phyloP scores from a whole-genome alignment of 2,797 vertebrate genomes.

The Loriculus beryllinus region DNA sequence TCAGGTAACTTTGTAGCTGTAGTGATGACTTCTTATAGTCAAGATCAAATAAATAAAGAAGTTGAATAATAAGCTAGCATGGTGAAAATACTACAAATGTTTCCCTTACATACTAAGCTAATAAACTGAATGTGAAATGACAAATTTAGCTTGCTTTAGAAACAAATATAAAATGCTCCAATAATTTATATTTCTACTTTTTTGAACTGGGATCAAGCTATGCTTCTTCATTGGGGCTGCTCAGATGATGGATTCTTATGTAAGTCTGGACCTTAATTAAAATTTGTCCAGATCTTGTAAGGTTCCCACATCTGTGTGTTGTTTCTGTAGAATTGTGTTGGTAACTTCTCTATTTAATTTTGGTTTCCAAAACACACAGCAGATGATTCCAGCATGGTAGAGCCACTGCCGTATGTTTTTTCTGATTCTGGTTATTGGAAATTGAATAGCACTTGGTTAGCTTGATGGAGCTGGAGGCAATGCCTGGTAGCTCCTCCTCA shows the following conservation, averaged over 20 bases:
- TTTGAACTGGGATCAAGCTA: not conserved
- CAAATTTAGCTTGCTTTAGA: not conserved
- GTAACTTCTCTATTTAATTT: not conserved
- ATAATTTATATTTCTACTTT: not conserved
- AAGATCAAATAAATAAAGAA: not conserved
- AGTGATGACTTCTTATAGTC: not conserved
- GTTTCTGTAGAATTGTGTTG: not conserved
- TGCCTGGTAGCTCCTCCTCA: not conserved
- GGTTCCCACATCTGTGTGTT: not conserved
- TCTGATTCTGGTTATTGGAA: not conserved
- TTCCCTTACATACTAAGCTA: not conserved
- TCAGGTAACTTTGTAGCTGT: not conserved
- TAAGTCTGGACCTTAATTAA: not conserved
- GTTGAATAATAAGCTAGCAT: not conserved
- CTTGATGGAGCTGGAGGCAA: not conserved
- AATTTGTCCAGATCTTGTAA: not conserved
- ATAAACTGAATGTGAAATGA: not conserved
- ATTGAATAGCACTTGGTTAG: not conserved
- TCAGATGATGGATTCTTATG: not conserved
- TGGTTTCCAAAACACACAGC: not conserved
- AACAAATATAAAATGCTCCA: not conserved
- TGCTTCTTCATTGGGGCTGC: not conserved
- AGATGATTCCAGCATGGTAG: not conserved
- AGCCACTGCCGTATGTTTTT: not conserved
- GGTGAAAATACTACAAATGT: not conserved